Evolutionary conservation across 2,113 vertebrate genomes (phyloP).

Genomic region (Piprites chloris): DNA sequence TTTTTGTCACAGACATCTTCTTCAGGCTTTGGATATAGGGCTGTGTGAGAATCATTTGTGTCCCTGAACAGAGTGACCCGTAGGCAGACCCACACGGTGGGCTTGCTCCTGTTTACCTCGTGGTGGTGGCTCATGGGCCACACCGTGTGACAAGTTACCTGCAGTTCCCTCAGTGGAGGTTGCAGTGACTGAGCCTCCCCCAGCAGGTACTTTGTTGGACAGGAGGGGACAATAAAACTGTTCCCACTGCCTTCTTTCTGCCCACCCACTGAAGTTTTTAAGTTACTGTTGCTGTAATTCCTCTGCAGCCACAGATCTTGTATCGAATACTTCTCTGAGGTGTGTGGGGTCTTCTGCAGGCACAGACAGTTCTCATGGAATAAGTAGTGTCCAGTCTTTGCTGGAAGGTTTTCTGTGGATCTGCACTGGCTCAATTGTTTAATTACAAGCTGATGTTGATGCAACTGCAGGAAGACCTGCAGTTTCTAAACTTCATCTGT

Average conservation of each 20-base stretch:
- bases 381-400: not conserved
- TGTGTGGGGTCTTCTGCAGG: not conserved
- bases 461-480: not conserved
- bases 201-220: not conserved
- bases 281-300: not conserved
- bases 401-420: not conserved
- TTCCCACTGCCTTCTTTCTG: not conserved
- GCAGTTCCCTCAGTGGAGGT: not conserved
- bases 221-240: conserved; percentile 11
- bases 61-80: not conserved
- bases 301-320: not conserved
- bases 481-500: not conserved
- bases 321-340: not conserved
- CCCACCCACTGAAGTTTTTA: not conserved
- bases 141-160: not conserved
- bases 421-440: fast-evolving
- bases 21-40: not conserved
- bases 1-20: not conserved
- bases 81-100: not conserved
- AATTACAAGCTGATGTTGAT: fast-evolving
- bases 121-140: not conserved
- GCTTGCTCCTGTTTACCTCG: not conserved
- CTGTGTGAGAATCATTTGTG: not conserved
- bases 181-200: not conserved
- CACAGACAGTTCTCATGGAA: not conserved